Conservation (phyloP, 2,113 vertebrate species). For the Murina feae region DNA sequence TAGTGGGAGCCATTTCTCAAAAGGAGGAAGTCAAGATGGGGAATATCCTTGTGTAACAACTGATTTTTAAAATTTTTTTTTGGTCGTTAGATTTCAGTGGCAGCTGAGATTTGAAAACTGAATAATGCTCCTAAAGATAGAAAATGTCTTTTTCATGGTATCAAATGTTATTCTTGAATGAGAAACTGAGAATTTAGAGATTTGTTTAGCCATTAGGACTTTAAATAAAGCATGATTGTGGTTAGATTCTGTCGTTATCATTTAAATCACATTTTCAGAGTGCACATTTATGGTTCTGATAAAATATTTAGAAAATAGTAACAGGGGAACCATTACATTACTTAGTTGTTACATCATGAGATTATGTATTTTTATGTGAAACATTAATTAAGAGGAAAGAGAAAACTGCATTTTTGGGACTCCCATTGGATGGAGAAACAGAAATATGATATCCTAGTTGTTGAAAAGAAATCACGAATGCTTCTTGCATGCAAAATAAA, state of each 20-base stretch:
- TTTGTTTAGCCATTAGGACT: constrained; percentile 10
- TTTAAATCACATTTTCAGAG: background rate
- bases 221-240: background rate
- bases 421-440: background rate
- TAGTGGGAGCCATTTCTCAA: background rate
- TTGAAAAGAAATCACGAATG: constrained; percentile 32
- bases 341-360: background rate
- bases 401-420: background rate
- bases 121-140: background rate
- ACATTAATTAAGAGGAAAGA: background rate
- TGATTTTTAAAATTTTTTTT: background rate
- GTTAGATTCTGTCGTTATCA: background rate
- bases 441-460: constrained; percentile 4
- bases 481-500: background rate
- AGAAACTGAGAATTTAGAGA: constrained; percentile 33
- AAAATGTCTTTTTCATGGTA: background rate
- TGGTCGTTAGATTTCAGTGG: background rate
- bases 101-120: background rate
- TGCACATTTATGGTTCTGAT: constrained; percentile 8
- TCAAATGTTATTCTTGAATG: constrained; percentile 23
- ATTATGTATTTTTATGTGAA: constrained; percentile 26
- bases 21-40: background rate
- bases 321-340: background rate
- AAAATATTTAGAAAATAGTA: constrained; percentile 27
- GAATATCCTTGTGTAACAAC: background rate